These are phyloP conservation scores for Axis porcinus DNA, from an alignment of 2,113 vertebrate genomes.

Conservation along the genomic window DNA sequence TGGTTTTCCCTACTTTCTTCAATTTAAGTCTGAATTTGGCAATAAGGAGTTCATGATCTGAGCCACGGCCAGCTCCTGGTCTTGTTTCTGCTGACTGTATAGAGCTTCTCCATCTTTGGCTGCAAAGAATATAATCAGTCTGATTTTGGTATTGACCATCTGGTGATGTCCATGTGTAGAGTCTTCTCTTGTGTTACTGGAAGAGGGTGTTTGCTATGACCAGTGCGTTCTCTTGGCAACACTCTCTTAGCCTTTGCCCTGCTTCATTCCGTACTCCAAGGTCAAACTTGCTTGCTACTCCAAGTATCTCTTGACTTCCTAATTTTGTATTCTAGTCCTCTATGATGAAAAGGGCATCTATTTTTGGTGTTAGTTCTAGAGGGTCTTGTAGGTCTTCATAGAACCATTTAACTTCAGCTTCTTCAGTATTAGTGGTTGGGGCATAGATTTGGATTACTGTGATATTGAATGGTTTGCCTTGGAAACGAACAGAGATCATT, in stretches of 20 bases:
- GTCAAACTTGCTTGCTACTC: neutral
- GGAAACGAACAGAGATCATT: neutral
- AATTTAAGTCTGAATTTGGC: neutral
- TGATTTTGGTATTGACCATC: neutral
- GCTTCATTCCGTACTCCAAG: neutral
- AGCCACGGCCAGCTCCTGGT: neutral
- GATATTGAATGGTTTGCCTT: neutral
- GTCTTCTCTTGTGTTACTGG: neutral
- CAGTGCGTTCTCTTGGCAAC: neutral
- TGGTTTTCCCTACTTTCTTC: neutral
- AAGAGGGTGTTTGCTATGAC: neutral
- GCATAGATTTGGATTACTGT: neutral
- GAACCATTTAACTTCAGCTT: neutral
- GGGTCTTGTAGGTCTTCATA: neutral
- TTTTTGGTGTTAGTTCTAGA: neutral
- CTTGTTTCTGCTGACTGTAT: neutral
- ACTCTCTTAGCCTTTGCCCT: neutral
- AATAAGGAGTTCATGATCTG: neutral
- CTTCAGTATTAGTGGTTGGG: neutral
- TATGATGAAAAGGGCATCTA: neutral
- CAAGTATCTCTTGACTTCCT: neutral
- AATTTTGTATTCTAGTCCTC: neutral
- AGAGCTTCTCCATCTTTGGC: neutral
- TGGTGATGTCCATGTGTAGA: neutral
- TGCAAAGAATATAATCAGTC: neutral